Conservation (phyloP, 2,888 invertebrate genomes). For the Diaperis boleti region DNA sequence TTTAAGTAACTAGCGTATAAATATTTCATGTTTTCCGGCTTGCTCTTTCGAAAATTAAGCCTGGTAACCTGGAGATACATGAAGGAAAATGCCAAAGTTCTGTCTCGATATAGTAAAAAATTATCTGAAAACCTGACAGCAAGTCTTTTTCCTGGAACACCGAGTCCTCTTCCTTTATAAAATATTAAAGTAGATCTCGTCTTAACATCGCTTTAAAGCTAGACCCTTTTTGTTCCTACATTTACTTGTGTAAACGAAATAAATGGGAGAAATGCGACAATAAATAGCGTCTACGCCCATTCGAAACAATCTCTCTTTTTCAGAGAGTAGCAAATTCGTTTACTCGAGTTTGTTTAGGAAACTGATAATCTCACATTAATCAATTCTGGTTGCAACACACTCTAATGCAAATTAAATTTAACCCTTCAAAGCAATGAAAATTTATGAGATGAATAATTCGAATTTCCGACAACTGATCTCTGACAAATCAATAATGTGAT, state of each 20-base stretch:
- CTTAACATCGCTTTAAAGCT: constrained; percentile 14
- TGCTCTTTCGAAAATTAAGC: too few relatives aligned
- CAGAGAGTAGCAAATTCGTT: too few relatives aligned
- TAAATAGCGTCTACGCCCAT: background rate
- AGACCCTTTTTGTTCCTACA: background rate
- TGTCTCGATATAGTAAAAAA: too few relatives aligned
- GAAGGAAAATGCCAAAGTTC: too few relatives aligned
- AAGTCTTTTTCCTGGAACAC: too few relatives aligned
- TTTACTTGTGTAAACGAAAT: background rate
- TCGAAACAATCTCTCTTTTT: too few relatives aligned
- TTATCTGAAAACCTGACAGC: too few relatives aligned
- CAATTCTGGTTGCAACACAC: constrained; percentile 4
- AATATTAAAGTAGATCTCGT: constrained; percentile 14
- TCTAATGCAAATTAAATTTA: constrained; percentile 10
- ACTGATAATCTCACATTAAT: constrained; percentile 15
- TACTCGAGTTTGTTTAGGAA: too few relatives aligned
- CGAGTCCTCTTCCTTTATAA: background rate
- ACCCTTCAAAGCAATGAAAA: constrained; percentile 19
- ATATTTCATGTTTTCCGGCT: too few relatives aligned
- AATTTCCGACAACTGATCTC: background rate
- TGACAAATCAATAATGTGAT: background rate
- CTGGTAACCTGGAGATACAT: too few relatives aligned
- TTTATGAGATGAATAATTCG: constrained; percentile 4
- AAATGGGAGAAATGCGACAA: background rate
- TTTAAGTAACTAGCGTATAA: too few relatives aligned